A percentile compares a stretch with the other conserved stretches of the same genome.
These are phyloP conservation scores for Nasonia oneida DNA, from an alignment of 2,888 invertebrate species.

Conservation along the genomic window DNA sequence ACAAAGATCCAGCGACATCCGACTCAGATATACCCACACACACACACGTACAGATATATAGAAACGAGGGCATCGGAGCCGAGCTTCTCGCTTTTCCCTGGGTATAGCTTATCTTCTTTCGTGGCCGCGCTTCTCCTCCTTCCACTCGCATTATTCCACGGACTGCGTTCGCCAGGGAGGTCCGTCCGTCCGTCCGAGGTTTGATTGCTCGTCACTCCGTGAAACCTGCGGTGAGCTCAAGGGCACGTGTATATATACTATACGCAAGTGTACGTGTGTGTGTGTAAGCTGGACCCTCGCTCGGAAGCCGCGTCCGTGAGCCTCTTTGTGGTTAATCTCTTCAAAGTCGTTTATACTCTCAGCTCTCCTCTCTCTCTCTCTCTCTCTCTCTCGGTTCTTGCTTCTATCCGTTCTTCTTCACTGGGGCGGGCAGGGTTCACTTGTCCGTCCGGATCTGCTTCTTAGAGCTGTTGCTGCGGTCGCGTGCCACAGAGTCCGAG, in stretches of 20 bases:
- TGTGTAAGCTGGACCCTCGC: neutral
- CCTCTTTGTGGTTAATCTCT: conserved; percentile 49
- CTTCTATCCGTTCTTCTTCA: neutral
- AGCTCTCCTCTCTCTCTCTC: neutral
- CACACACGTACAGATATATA: neutral
- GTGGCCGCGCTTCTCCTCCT: conserved; percentile 42
- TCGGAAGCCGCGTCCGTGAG: conserved; percentile 30
- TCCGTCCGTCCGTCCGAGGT: conserved; percentile 16
- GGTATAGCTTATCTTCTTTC: conserved; percentile 34
- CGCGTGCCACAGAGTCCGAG: neutral
- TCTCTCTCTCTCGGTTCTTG: neutral
- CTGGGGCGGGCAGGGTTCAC: neutral
- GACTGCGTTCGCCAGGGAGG: conserved; percentile 3
- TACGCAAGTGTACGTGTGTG: conserved; percentile 7
- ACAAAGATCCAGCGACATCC: conserved; percentile 3
- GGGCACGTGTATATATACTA: conserved; percentile 40
- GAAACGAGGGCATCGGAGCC: neutral
- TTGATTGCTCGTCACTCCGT: conserved; percentile 64
- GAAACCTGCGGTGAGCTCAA: conserved; percentile 60
- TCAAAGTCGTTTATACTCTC: conserved; percentile 44
- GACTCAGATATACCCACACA: neutral
- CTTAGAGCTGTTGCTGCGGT: neutral
- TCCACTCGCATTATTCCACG: conserved; percentile 48
- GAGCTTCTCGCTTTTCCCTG: conserved; percentile 10
- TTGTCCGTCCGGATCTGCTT: neutral